Base-by-base conservation (phyloP, 2,888 invertebrate species). In the Tiphia femorata region DNA sequence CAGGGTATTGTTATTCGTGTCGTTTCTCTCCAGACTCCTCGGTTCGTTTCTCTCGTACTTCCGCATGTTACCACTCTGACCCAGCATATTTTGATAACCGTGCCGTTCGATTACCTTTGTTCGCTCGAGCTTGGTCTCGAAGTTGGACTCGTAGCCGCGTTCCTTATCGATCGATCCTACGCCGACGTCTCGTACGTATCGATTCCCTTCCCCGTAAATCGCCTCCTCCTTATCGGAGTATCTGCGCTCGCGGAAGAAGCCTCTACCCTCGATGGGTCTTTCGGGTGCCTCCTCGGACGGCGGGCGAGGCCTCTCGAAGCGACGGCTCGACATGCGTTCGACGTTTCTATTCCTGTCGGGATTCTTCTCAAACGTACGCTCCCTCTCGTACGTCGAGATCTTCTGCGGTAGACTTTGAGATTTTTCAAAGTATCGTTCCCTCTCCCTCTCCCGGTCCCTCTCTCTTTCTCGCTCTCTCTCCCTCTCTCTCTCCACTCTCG, bases 101-200 rank as follows among this genome's bases (percentile, higher is more conserved):
- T 74, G 70, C 47, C 79, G 67, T 44, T 83, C 81, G 40, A 81
- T 70, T 2, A 81, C 73, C 49, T 82, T 82, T 8, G 51, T 78
- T 2, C 81, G 70, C 35, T 83, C 83, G 7, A 83, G 56, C 44
- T 83, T 83, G 0, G 83, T 83, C 53, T 83, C 83, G 23, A 83
- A 83, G 42, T 83, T 83, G 0, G 83, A 83, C 52, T 83, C 83
- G 62, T 83, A 83, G 1, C 83, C 83, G 0, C 83, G 78, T 38
- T 83, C 83, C 14, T 80, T 79, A n/a, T 82, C 83, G 8, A 77
- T 42, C n/a, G 71, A 67, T n/a, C n/a, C n/a, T 0, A 58, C 12
- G 2, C 59, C 43, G 4, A 44, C 2, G 1, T 64, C 69, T 2
- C 73, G 58, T 1, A 68, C 47, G 16, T 58, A 70, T 29, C 71